Conservation (phyloP, 2,797 vertebrate genomes). For the Mormyrops attenuatus region DNA sequence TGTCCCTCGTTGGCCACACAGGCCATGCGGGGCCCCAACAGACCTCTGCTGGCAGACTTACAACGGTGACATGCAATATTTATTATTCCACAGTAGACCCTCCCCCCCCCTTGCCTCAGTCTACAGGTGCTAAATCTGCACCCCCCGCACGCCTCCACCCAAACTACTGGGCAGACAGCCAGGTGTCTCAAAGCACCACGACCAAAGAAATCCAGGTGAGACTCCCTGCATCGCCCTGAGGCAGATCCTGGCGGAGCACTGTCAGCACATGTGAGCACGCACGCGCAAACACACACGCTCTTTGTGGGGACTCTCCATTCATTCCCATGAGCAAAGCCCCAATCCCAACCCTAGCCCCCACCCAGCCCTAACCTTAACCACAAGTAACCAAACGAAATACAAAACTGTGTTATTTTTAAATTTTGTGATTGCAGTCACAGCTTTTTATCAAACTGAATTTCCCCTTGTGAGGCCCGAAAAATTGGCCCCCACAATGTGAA, state of each 20-base stretch:
- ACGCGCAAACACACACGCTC: not conserved
- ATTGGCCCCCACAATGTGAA: not conserved
- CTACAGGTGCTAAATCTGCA: conserved; percentile 38
- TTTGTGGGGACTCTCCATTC: not conserved
- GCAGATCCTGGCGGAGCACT: not conserved
- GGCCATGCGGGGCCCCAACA: conserved; percentile 10
- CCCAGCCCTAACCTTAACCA: not conserved
- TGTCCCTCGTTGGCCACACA: conserved; percentile 33
- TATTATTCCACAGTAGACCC: conserved; percentile 34
- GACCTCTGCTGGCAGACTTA: conserved; percentile 20
- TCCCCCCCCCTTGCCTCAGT: conserved; percentile 20
- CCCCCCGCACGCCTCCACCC: conserved; percentile 32
- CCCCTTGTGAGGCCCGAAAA: not conserved
- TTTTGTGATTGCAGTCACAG: not conserved
- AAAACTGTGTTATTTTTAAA: not conserved
- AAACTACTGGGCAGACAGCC: not conserved
- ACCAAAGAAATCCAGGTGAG: not conserved
- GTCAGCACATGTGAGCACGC: not conserved
- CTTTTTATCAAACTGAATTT: not conserved
- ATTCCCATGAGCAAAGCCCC: not conserved
- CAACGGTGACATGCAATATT: conserved; percentile 57
- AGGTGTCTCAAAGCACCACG: conserved; percentile 22
- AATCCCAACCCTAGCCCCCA: not conserved
- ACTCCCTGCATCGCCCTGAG: not conserved
- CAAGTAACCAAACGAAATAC: not conserved